A percentile compares a stretch with the other conserved stretches of the same genome.
These are phyloP conservation scores for Oxyura jamaicensis DNA, from an alignment of 2,113 vertebrate species.

Conservation along the genomic window DNA sequence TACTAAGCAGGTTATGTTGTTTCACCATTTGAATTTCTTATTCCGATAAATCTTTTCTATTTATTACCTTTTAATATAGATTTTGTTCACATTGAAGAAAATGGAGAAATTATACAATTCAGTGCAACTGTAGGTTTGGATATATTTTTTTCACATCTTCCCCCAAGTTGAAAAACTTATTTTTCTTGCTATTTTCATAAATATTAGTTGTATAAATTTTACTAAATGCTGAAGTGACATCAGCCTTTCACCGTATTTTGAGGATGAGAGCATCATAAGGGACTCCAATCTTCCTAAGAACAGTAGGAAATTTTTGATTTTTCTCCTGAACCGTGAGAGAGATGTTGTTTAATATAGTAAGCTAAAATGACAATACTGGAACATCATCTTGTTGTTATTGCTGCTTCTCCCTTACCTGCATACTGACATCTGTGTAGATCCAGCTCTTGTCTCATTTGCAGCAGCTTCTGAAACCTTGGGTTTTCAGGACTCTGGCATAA, in stretches of 20 bases:
- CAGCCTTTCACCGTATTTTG: background rate
- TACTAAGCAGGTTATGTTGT: background rate
- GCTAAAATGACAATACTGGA: background rate
- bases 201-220: background rate
- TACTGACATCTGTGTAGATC: constrained; percentile 11
- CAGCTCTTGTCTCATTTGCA: constrained; percentile 42
- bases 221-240: background rate
- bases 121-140: background rate
- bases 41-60: background rate
- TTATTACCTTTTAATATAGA: background rate
- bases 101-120: background rate
- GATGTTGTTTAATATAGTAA: background rate
- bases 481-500: constrained; percentile 48
- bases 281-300: background rate
- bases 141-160: background rate
- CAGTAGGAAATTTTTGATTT: background rate
- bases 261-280: fast-evolving
- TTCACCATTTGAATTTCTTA: background rate
- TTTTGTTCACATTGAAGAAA: background rate
- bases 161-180: background rate
- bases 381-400: background rate
- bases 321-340: background rate
- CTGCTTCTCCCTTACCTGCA: background rate
- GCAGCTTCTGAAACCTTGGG: background rate
- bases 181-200: background rate